A percentile compares a stretch with the other conserved stretches of the same genome.
phyloP scores from a whole-genome alignment of 1,140 invertebrate species.

The Saccostrea echinata region DNA sequence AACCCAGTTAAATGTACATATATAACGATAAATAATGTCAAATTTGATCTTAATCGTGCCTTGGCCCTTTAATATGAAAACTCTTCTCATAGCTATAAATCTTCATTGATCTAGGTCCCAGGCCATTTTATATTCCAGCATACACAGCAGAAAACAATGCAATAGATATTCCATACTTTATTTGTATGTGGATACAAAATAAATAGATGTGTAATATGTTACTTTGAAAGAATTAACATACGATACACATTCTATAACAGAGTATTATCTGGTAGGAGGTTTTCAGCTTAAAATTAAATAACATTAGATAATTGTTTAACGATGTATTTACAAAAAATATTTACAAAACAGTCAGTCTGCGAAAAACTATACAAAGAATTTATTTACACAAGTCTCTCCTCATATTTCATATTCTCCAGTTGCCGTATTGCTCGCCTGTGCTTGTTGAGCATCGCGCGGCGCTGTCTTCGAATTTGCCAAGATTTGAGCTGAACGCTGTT shows the following conservation, averaged over 20 bases:
- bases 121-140: too few relatives aligned
- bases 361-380: not conserved
- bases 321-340: not conserved
- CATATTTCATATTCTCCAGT: constrained; percentile 36
- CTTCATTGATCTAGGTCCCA: too few relatives aligned
- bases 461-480: constrained; percentile 49
- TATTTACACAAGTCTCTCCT: constrained; percentile 29
- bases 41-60: too few relatives aligned
- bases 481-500: constrained; percentile 47
- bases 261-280: not conserved
- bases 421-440: constrained; percentile 36
- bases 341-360: not conserved
- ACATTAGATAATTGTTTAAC: too few relatives aligned
- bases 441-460: constrained; percentile 46
- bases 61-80: too few relatives aligned
- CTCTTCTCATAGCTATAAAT: too few relatives aligned
- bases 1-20: too few relatives aligned
- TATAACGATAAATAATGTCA: too few relatives aligned
- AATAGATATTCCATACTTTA: too few relatives aligned
- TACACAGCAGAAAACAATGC: too few relatives aligned
- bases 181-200: too few relatives aligned
- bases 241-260: not conserved
- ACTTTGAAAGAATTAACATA: not conserved
- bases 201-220: not conserved
- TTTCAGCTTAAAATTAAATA: not conserved